Conservation (phyloP, 2,888 invertebrate genomes). For the Augiades crinisus region DNA sequence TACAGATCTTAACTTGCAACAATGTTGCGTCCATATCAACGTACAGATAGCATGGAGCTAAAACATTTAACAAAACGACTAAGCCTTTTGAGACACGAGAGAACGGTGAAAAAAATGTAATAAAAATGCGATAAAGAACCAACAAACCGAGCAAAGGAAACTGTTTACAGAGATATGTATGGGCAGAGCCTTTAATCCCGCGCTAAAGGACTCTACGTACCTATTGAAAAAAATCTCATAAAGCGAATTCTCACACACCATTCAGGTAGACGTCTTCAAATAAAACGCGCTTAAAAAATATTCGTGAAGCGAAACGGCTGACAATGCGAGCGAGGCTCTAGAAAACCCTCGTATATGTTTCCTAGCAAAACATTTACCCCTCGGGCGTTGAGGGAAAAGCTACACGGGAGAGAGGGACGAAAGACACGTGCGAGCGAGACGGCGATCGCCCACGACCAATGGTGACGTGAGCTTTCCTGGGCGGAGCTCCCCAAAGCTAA, state of each 20-base stretch:
- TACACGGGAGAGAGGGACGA: slow-evolving; percentile 55
- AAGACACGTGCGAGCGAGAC: slow-evolving; percentile 43
- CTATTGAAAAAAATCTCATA: slow-evolving; percentile 73
- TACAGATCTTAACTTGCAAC: too few relatives aligned
- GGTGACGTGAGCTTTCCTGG: slow-evolving; percentile 41
- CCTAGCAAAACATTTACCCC: slow-evolving; percentile 82
- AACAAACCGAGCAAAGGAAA: slow-evolving; percentile 49
- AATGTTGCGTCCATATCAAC: too few relatives aligned
- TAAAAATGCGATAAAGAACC: slow-evolving; percentile 46
- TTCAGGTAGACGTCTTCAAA: slow-evolving; percentile 75
- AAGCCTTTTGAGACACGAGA: slow-evolving; percentile 12
- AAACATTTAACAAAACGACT: slow-evolving; percentile 27
- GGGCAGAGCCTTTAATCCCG: slow-evolving; percentile 61
- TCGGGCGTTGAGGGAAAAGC: slow-evolving; percentile 77
- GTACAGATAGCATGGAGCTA: too few relatives aligned
- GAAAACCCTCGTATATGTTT: slow-evolving; percentile 80
- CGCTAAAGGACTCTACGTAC: slow-evolving; percentile 51
- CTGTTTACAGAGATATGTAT: slow-evolving; percentile 55
- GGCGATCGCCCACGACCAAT: slow-evolving; percentile 54
- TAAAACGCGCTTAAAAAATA: slow-evolving; percentile 76
- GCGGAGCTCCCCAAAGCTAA: slow-evolving; percentile 76
- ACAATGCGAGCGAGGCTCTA: slow-evolving; percentile 71
- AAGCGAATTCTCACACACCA: slow-evolving; percentile 75
- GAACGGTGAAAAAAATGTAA: slow-evolving; percentile 32
- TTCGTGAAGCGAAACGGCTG: slow-evolving; percentile 55